Percentiles rank a stretch among this genome's conserved stretches.
Evolutionary conservation across 2,797 vertebrate genomes (phyloP).

Genomic region (Trichosurus vulpecula): DNA sequence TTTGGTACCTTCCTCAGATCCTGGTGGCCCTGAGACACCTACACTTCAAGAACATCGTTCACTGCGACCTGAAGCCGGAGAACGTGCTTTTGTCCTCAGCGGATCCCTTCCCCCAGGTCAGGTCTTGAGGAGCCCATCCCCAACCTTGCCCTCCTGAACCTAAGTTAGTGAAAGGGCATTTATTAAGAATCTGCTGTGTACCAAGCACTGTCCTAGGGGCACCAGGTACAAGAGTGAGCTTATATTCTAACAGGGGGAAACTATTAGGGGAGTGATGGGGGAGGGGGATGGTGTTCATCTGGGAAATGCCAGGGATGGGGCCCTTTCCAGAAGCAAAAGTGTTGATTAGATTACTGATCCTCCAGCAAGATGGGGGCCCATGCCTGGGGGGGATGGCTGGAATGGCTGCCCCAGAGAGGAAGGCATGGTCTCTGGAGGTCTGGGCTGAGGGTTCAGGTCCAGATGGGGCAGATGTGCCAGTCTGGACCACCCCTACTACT

Average conservation of each 20-base stretch:
- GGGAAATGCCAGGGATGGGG: background rate
- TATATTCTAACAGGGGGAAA: slow-evolving; percentile 5
- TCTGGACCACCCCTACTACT: background rate
- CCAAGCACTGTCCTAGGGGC: background rate
- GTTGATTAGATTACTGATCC: background rate
- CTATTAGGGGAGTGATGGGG: background rate
- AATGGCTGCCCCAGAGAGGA: background rate
- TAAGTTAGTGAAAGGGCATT: background rate
- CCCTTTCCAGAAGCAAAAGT: background rate
- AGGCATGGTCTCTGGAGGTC: background rate
- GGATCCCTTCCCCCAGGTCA: slow-evolving; percentile 89
- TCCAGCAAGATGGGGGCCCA: background rate
- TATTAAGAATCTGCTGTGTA: background rate
- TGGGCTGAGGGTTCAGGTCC: too few relatives aligned
- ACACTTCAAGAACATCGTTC: slow-evolving; percentile 96
- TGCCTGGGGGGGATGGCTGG: background rate
- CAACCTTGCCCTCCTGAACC: background rate
- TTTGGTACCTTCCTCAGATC: slow-evolving; percentile 83
- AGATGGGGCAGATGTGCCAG: too few relatives aligned
- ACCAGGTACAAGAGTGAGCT: background rate
- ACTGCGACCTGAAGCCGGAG: slow-evolving; percentile 95
- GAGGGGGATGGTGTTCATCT: background rate
- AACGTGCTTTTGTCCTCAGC: slow-evolving; percentile 91
- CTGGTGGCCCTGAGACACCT: slow-evolving; percentile 92
- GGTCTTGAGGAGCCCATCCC: background rate